Conservation (phyloP, 2,888 invertebrate species). For the Chloroclystis v-ata region DNA sequence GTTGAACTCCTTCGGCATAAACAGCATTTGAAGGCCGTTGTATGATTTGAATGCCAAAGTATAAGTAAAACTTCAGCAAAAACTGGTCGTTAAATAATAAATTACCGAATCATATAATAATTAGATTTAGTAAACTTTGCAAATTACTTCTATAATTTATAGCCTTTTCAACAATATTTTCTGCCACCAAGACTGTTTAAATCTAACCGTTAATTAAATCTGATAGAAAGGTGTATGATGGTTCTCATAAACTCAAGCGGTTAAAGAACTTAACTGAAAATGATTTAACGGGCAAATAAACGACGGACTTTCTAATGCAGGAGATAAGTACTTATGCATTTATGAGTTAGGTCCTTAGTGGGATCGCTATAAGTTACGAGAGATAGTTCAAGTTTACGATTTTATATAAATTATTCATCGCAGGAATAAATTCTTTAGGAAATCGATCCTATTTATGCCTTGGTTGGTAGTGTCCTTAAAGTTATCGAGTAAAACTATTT, state of each 20-base stretch:
- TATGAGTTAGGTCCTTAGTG: slow-evolving; percentile 29
- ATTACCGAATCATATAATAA: no score
- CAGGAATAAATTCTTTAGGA: neutral
- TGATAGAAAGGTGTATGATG: neutral
- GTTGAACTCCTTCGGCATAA: no score
- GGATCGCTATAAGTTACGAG: slow-evolving; percentile 39
- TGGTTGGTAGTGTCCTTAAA: neutral
- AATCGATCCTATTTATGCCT: neutral
- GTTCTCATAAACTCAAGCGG: slow-evolving; percentile 1
- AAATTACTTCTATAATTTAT: neutral
- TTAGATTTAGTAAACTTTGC: no score
- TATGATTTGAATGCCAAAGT: no score
- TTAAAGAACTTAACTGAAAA: slow-evolving; percentile 34
- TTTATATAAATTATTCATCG: neutral
- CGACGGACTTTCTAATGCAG: slow-evolving; percentile 44
- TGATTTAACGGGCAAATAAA: slow-evolving; percentile 50
- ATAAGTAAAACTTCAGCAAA: no score
- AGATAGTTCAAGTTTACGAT: slow-evolving; percentile 14
- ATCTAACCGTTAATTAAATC: neutral
- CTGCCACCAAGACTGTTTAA: neutral
- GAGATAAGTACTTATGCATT: slow-evolving; percentile 31
- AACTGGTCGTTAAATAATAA: no score
- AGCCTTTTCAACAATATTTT: neutral
- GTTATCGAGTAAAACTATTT: neutral
- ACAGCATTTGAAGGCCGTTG: no score